Conservation (phyloP, 2,797 vertebrate species). For the Sciurus vulgaris region DNA sequence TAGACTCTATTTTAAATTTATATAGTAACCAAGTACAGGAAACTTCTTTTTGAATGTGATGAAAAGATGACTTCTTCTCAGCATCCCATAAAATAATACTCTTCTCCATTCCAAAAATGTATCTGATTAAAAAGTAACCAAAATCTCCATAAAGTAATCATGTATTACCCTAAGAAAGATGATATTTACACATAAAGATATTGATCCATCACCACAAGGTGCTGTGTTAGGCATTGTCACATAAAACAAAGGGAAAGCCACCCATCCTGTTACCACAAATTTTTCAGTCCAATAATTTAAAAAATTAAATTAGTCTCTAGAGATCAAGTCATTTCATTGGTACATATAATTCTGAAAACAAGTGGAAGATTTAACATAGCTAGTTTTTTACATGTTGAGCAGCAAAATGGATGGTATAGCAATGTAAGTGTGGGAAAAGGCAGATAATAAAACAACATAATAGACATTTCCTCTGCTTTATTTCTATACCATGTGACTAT, state of each 20-base stretch:
- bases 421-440: background rate
- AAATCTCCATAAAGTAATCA: constrained; percentile 50
- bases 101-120: constrained; percentile 27
- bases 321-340: constrained; percentile 26
- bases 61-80: background rate
- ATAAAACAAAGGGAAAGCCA: constrained; percentile 19
- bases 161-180: background rate
- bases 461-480: constrained; percentile 40
- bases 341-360: constrained; percentile 58
- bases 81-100: constrained; percentile 23
- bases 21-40: background rate
- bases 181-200: constrained; percentile 11
- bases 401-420: background rate
- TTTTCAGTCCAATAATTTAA: constrained; percentile 35
- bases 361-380: constrained; percentile 43
- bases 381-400: constrained; percentile 25
- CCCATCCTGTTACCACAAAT: background rate
- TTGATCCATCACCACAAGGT: constrained; percentile 1
- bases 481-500: constrained; percentile 43
- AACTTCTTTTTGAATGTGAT: constrained; percentile 35
- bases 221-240: background rate
- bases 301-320: constrained; percentile 52
- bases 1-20: constrained; percentile 42
- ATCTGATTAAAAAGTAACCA: constrained; percentile 43
- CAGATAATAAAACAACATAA: constrained; percentile 36